phyloP scores from a whole-genome alignment of 2,797 vertebrate species.

The Anguilla marmorata region DNA sequence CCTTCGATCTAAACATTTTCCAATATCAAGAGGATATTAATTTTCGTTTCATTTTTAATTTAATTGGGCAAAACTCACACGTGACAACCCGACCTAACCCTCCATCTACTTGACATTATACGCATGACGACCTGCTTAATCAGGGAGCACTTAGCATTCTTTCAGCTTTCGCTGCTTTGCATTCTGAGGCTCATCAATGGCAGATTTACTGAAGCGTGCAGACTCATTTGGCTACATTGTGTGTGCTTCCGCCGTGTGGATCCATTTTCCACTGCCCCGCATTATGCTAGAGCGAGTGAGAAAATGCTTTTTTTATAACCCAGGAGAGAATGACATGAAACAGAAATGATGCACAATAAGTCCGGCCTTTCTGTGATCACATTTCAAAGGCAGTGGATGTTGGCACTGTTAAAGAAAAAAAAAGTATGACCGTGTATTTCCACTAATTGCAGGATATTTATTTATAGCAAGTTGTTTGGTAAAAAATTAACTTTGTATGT shows the following conservation, averaged over 20 bases:
- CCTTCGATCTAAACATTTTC: neutral
- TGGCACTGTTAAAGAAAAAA: neutral
- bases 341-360: conserved; percentile 36
- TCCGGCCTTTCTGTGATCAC: conserved; percentile 39
- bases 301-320: conserved; percentile 37
- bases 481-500: conserved; percentile 10
- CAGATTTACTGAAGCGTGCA: conserved; percentile 40
- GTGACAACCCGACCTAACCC: conserved; percentile 27
- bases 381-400: conserved; percentile 43
- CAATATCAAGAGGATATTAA: neutral
- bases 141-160: conserved; percentile 42
- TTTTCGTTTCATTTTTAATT: neutral
- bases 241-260: conserved; percentile 27
- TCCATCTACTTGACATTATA: conserved; percentile 33
- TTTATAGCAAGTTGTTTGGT: neutral
- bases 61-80: neutral
- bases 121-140: conserved; percentile 36
- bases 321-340: conserved; percentile 35
- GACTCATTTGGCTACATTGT: conserved; percentile 35
- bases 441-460: conserved; percentile 19
- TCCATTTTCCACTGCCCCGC: conserved; percentile 26
- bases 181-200: conserved; percentile 34
- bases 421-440: neutral
- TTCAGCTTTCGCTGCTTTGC: conserved; percentile 32
- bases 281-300: conserved; percentile 34